These are phyloP conservation scores for Zaprionus davidi DNA, from an alignment of 1,140 invertebrate genomes.

Conservation along the genomic window DNA sequence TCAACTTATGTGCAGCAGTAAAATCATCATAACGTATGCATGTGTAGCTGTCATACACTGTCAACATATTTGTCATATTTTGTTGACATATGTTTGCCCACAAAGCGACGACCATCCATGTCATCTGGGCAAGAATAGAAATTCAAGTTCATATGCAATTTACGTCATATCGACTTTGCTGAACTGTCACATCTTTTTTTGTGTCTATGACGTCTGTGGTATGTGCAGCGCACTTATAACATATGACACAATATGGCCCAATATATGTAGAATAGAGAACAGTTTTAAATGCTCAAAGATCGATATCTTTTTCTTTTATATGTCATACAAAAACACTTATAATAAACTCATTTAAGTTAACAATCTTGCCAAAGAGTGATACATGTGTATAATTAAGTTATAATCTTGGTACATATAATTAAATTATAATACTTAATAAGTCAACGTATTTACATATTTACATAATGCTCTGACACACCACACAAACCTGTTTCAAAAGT, in stretches of 20 bases:
- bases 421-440: constrained; percentile 8
- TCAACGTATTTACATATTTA: constrained; percentile 2
- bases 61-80: constrained; percentile 1
- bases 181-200: neutral
- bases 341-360: neutral
- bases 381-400: neutral
- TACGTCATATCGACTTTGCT: neutral
- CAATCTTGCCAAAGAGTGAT: neutral
- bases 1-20: neutral
- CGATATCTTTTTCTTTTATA: neutral
- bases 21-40: neutral
- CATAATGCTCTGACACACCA: constrained; percentile 4
- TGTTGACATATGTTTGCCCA: neutral
- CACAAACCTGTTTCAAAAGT: constrained; percentile 5
- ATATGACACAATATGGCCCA: neutral
- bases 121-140: neutral
- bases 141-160: neutral
- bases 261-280: neutral
- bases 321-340: neutral
- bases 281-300: no score
- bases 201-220: neutral
- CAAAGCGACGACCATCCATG: neutral
- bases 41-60: neutral
- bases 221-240: neutral
- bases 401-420: neutral